A percentile compares a stretch with the other conserved stretches of the same genome.
phyloP scores from a whole-genome alignment of 2,113 vertebrate species.

The Planiliza haematocheilus region DNA sequence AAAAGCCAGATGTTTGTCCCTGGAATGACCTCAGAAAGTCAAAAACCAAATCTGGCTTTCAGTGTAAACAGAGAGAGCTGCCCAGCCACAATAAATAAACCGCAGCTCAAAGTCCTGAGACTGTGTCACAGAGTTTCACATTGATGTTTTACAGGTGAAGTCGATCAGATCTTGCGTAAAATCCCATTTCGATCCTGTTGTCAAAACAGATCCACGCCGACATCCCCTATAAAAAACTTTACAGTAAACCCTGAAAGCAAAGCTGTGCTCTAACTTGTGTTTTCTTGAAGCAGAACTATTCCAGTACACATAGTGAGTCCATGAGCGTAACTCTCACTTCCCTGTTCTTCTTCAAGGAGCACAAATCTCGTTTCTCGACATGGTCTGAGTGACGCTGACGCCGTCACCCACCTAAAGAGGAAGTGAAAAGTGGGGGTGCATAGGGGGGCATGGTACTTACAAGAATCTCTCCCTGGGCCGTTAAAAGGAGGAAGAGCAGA shows the following conservation, averaged over 20 bases:
- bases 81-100: no score
- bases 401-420: conserved; percentile 56
- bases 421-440: conserved; percentile 59
- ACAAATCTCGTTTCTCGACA: conserved; percentile 26
- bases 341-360: conserved; percentile 10
- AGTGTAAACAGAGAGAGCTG: no score
- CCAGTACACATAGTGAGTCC: neutral
- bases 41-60: neutral
- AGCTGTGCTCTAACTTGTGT: neutral
- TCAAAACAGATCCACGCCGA: neutral
- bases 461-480: conserved; percentile 85
- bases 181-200: neutral
- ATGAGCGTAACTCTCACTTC: conserved; percentile 46
- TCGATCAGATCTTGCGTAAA: neutral
- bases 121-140: no score
- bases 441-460: conserved; percentile 78
- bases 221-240: neutral
- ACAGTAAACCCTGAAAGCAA: conserved; percentile 3
- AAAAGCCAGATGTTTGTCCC: no score
- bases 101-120: no score
- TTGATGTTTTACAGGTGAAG: neutral
- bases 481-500: conserved; percentile 40
- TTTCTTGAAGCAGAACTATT: neutral
- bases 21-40: neutral
- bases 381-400: conserved; percentile 3